Evolutionary conservation across 2,113 vertebrate species (phyloP), one percentile per base, ranked within the genome.

Genomic region (Oryzias javanicus): DNA sequence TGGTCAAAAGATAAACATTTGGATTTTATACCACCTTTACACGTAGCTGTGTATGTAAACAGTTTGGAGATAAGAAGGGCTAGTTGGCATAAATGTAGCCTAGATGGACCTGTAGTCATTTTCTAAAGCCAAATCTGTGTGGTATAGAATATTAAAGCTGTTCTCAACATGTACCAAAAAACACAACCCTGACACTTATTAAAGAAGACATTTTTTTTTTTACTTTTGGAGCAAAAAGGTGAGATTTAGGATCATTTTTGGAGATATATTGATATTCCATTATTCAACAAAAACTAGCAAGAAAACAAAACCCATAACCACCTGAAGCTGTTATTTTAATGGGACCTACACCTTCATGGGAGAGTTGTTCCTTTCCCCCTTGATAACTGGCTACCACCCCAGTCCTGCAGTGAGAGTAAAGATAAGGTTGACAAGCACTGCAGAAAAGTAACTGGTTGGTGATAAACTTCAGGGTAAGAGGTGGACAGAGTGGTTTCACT

Each of bases 161-260:
- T 72, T 56, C 68, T 69, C 83, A 76, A 88, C 60, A 53, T 70
- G 63, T 74, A 64, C 78, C 80, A 64, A 74, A 78, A 3, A 5
- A 5, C 25, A 8, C 35, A 35, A 35, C 35, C 35, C 8, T 35
- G 35, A 3, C 35, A 35, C 35, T 35, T 12, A 35, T 35, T 35
- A 35, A 10, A 35, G 8, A 35, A 35, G 8, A 12, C 8, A 10
- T 35, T 29, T 29, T 29, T 29, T 29, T 12, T 35, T 35, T 13
- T 10, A 35, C 8, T 35, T 35, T 35, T 2, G 35, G 10, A 35
- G 35, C 3, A 76, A 73, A 84, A 78, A 81, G 67, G 55, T 49
- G 68, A 65, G 68, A 68, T 78, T 51, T 65, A 58, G 53, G 72
- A 60, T 79, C 27, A 40, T 57, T 55, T 42, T 46, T 61, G 55